Conservation (phyloP, 1,140 invertebrate species). For the Bicyclus anynana region DNA sequence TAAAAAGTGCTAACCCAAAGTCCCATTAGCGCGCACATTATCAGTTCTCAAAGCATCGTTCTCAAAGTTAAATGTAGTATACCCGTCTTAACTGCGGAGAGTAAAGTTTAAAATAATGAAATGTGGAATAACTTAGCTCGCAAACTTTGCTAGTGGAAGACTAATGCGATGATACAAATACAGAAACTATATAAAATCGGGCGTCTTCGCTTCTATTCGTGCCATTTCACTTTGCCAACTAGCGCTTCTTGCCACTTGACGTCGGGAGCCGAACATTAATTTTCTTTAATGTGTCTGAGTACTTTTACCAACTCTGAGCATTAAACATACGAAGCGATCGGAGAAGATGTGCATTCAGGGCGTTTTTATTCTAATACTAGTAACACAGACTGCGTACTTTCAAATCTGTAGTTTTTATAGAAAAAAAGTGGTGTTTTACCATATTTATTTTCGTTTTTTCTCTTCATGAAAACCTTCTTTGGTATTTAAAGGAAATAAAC, state of each 20-base stretch:
- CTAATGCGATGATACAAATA: conserved; percentile 55
- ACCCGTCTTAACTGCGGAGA: not conserved
- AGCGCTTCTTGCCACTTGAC: conserved; percentile 64
- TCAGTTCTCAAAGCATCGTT: not conserved
- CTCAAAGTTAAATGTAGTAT: conserved; percentile 7
- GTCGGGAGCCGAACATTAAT: conserved; percentile 73
- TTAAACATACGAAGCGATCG: not conserved
- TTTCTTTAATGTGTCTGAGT: conserved; percentile 76
- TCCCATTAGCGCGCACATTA: not conserved
- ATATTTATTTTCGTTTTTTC: no score
- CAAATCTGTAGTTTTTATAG: no score
- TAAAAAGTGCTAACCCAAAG: not conserved
- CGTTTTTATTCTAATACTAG: not conserved
- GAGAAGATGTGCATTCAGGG: not conserved
- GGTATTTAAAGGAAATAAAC: no score
- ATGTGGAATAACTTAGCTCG: conserved; percentile 45
- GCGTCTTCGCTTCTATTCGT: conserved; percentile 55
- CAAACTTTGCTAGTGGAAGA: conserved; percentile 47
- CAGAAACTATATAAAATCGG: conserved; percentile 61
- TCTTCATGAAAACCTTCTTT: no score
- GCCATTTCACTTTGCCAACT: conserved; percentile 71
- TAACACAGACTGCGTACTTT: no score
- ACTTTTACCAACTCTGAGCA: conserved; percentile 54
- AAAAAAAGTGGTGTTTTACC: no score
- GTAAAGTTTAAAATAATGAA: conserved; percentile 31